Evolutionary conservation across 1,140 invertebrate species (phyloP).

Genomic region (Pollicipes pollicipes): DNA sequence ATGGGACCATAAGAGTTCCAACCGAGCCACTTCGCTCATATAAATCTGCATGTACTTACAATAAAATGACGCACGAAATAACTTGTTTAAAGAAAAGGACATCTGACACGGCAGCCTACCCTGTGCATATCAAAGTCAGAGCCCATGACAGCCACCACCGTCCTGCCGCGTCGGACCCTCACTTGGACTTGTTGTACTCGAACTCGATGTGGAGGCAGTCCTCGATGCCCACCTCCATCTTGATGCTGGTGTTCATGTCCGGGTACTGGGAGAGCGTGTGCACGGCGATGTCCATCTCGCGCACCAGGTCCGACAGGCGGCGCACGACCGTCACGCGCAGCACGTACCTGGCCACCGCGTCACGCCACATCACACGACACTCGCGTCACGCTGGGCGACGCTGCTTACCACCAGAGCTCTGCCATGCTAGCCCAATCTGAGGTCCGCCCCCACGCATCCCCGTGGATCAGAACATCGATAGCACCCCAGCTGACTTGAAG

Average conservation of each 20-base stretch:
- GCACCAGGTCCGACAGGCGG: conserved; percentile 83
- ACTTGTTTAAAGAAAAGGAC: conserved; percentile 3
- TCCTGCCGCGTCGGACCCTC: conserved; percentile 29
- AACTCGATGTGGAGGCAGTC: conserved; percentile 99
- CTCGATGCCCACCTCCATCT: conserved; percentile 76
- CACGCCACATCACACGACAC: too few species aligned
- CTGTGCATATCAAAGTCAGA: not conserved
- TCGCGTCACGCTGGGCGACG: too few species aligned
- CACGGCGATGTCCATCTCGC: conserved; percentile 91
- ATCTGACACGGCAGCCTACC: too few species aligned
- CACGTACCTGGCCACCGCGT: conserved; percentile 68
- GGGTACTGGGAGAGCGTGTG: conserved; percentile 96
- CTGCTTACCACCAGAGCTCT: too few species aligned
- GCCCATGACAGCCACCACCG: conserved; percentile 2
- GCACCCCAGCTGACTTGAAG: too few species aligned
- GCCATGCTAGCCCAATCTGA: too few species aligned
- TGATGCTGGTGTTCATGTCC: conserved; percentile 90
- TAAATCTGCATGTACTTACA: too few species aligned
- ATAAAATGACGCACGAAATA: too few species aligned
- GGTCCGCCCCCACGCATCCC: too few species aligned
- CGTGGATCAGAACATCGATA: too few species aligned
- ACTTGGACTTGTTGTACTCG: conserved; percentile 99
- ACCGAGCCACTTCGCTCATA: too few species aligned
- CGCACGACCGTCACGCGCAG: conserved; percentile 85
- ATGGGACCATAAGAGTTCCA: too few species aligned